phyloP scores from a whole-genome alignment of 2,113 vertebrate species.

The Pampusana beccarii region DNA sequence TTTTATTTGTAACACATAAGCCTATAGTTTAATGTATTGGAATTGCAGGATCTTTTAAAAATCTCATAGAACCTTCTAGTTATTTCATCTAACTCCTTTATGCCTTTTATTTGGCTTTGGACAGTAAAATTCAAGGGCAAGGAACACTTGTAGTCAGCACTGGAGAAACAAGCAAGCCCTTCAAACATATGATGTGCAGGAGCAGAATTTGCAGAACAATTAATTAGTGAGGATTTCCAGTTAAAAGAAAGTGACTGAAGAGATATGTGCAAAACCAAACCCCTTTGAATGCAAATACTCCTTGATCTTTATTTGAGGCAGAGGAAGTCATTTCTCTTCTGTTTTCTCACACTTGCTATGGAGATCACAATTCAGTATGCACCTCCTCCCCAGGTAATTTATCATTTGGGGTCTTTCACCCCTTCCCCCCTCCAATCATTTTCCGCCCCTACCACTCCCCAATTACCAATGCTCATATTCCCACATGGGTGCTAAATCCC shows the following conservation, averaged over 20 bases:
- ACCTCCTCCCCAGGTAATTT: slow-evolving; percentile 5
- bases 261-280: neutral
- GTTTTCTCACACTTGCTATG: slow-evolving; percentile 22
- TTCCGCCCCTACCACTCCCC: slow-evolving; percentile 31
- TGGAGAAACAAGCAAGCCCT: neutral
- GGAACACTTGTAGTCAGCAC: neutral
- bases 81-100: neutral
- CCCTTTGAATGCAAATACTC: slow-evolving; percentile 33
- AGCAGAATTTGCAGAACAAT: slow-evolving; percentile 17
- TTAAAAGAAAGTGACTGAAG: slow-evolving; percentile 45
- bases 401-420: neutral
- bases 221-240: slow-evolving; percentile 34
- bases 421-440: neutral
- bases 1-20: neutral
- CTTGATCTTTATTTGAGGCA: slow-evolving; percentile 43
- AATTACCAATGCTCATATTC: slow-evolving; percentile 53
- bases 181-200: neutral
- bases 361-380: neutral
- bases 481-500: slow-evolving; percentile 71
- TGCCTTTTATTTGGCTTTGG: neutral
- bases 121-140: neutral
- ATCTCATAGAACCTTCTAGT: neutral
- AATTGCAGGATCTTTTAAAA: neutral
- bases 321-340: slow-evolving; percentile 44
- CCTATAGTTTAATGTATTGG: neutral